phyloP scores from a whole-genome alignment of 2,797 vertebrate genomes.

The Morelia viridis region DNA sequence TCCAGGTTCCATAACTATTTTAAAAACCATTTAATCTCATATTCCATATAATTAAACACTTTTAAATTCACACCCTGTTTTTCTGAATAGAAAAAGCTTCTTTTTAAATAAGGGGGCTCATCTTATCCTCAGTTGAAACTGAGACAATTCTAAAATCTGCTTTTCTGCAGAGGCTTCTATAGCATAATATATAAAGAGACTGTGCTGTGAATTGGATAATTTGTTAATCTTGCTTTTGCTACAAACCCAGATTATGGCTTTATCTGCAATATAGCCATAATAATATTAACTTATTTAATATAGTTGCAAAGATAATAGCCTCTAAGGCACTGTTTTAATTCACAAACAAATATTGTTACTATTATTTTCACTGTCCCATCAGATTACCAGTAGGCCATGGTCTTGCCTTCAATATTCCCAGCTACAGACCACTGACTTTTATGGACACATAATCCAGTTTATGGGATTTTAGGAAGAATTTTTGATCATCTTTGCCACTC shows the following conservation, averaged over 20 bases:
- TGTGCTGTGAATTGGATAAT: background rate
- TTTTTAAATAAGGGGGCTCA: background rate
- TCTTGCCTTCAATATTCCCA: background rate
- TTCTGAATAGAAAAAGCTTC: background rate
- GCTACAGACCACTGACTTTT: background rate
- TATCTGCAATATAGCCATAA: background rate
- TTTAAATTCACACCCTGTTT: background rate
- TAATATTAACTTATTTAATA: background rate
- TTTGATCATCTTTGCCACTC: background rate
- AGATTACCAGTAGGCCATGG: background rate
- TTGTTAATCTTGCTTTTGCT: background rate
- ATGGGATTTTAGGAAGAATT: background rate
- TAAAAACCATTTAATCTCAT: background rate
- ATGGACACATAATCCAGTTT: background rate
- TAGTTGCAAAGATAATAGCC: background rate
- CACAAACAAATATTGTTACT: conserved; percentile 3
- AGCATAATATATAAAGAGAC: background rate
- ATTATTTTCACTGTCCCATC: conserved; percentile 4
- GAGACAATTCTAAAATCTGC: background rate
- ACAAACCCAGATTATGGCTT: background rate
- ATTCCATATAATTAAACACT: background rate
- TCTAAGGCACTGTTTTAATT: background rate
- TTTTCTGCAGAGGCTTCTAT: background rate
- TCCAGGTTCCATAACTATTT: background rate
- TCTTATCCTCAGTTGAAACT: background rate